Conservation (phyloP, 2,888 invertebrate genomes). For the Belgica antarctica region DNA sequence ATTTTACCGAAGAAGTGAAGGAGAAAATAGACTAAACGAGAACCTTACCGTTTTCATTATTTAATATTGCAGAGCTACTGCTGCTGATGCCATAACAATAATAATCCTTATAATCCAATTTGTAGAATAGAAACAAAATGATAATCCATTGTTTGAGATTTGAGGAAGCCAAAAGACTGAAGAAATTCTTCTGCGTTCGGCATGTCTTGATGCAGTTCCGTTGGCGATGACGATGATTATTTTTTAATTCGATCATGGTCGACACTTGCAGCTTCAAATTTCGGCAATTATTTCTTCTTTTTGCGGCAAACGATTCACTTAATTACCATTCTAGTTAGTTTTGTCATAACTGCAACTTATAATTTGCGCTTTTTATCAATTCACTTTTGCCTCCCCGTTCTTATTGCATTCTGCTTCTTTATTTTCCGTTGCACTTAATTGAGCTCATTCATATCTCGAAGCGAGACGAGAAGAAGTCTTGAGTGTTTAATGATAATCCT, state of each 20-base stretch:
- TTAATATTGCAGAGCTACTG: conserved; percentile 39
- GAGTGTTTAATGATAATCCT: conserved; percentile 7
- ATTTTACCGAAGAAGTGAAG: background rate
- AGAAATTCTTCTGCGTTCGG: conserved; percentile 25
- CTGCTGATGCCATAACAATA: conserved; percentile 43
- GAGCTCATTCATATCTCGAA: conserved; percentile 33
- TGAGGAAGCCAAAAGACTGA: conserved; percentile 2
- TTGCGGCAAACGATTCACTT: conserved; percentile 31
- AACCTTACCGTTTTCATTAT: conserved; percentile 42
- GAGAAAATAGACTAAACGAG: conserved; percentile 14
- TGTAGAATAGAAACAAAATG: conserved; percentile 35
- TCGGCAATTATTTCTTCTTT: conserved; percentile 7
- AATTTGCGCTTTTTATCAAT: conserved; percentile 3
- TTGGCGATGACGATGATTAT: conserved; percentile 31
- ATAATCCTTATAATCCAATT: conserved; percentile 44
- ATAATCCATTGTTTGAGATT: conserved; percentile 41
- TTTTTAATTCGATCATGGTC: conserved; percentile 40
- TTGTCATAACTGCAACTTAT: background rate
- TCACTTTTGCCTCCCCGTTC: background rate
- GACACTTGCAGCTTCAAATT: conserved; percentile 6
- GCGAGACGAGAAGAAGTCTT: conserved; percentile 31
- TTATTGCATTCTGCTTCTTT: background rate
- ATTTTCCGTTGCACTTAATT: conserved; percentile 37
- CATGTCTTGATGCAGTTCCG: background rate
- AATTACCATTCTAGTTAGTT: conserved; percentile 4